Conservation (phyloP, 2,797 vertebrate species). For the Leuciscus waleckii region DNA sequence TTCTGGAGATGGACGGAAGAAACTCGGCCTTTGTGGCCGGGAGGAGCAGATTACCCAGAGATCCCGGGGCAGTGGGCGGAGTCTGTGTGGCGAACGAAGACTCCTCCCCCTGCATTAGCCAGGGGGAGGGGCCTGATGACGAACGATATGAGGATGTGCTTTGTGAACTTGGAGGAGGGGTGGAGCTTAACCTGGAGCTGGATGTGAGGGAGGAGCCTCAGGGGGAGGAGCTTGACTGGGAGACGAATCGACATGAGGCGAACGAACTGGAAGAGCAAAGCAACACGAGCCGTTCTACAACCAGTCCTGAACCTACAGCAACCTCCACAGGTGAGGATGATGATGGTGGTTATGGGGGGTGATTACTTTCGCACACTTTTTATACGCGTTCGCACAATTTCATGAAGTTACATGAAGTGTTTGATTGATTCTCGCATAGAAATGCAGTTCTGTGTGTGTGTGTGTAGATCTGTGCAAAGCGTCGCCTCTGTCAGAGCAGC, state of each 20-base stretch:
- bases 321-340: conserved; percentile 6
- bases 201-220: conserved; percentile 56
- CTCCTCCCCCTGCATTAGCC: conserved; percentile 35
- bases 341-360: not conserved
- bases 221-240: conserved; percentile 70
- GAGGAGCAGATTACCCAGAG: conserved; percentile 30
- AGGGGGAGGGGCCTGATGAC: conserved; percentile 32
- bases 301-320: not conserved
- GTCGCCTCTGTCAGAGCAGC: conserved; percentile 79
- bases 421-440: not conserved
- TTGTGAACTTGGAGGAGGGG: conserved; percentile 52
- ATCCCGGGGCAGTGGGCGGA: not conserved
- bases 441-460: conserved; percentile 10
- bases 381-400: too few species aligned
- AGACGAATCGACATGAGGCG: not conserved
- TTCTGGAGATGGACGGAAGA: conserved; percentile 36
- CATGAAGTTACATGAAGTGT: not conserved
- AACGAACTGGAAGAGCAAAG: conserved; percentile 7
- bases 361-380: not conserved
- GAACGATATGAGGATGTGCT: conserved; percentile 40
- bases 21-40: conserved; percentile 6
- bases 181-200: conserved; percentile 57
- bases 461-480: conserved; percentile 77
- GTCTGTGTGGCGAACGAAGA: not conserved
- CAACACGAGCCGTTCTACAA: not conserved